Base-by-base conservation (phyloP, 2,113 vertebrate genomes). In the Malurus alboscapulatus region DNA sequence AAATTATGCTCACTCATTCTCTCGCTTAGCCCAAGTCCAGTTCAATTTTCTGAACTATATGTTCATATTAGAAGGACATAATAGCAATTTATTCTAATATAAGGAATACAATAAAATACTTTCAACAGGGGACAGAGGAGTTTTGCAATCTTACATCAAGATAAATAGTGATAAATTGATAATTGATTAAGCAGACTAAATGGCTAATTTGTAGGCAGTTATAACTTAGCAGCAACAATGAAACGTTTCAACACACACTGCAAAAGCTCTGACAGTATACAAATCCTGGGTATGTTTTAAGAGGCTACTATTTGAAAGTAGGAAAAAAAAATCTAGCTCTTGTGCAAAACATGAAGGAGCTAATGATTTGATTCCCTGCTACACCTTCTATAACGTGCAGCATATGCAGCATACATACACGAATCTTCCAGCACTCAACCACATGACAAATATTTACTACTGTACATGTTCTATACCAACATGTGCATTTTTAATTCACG, bases 1-100 rank as follows among this genome's bases (percentile, higher is more conserved):
- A 97, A 98, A 97, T 98, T 96, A 97, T 90, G 92, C 96, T 97
- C 92, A 80, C 90, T 96, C 94, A 85, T 96, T 96, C 95, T 90
- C 91, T 94, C 36, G 51, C 93, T 96, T 96, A 97, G 88, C 84
- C 95, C 93, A 95, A 97, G 96, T 96, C 97, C 94, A 94, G 97
- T 96, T 97, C 96, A 97, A 97, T 98, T 97, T 98, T 96, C 94
- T 93, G 95, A 97, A 97, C 92, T 97, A 96, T 94, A 68, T 96
- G 95, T 94, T 97, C 91, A 78, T 92, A 97, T 96, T 92, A 97
- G 93, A 92, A 96, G 94, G 89, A 91, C 85, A 94, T 96, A 96
- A 97, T 94, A 94, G 75, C 86, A 95, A 95, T 93, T 92, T 92
- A 87, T 82, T 88, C 87, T 96, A 96, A 97, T 68, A 73, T 61